phyloP scores from a whole-genome alignment of 1,140 invertebrate genomes.

The Druon quercuslanigerum region DNA sequence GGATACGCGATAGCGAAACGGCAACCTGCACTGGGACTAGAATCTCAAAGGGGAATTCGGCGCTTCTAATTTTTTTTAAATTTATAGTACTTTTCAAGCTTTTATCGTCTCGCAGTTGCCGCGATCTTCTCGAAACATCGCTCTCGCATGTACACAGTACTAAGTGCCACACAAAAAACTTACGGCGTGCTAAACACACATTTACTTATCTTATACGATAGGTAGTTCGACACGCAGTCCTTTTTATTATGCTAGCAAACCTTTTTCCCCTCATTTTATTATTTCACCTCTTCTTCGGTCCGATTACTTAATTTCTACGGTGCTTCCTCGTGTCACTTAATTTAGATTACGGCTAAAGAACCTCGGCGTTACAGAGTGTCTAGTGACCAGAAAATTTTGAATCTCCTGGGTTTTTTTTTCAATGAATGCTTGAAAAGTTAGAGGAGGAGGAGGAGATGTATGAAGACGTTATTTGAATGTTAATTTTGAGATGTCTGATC shows the following conservation, averaged over 20 bases:
- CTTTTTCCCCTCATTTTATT: constrained; percentile 19
- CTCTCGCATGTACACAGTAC: constrained; percentile 23
- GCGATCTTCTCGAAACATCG: constrained; percentile 27
- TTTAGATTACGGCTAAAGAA: constrained; percentile 6
- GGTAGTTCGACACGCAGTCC: constrained; percentile 57
- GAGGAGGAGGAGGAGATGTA: too few species aligned
- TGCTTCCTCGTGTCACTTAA: constrained; percentile 27
- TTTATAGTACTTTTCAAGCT: constrained; percentile 2
- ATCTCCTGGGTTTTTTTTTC: too few species aligned
- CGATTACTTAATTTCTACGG: constrained; percentile 32
- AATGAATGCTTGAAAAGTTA: too few species aligned
- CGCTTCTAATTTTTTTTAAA: constrained; percentile 33
- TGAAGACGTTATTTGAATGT: too few species aligned
- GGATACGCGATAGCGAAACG: constrained; percentile 34
- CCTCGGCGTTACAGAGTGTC: not conserved
- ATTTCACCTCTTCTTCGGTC: constrained; percentile 38
- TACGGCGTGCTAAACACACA: constrained; percentile 39
- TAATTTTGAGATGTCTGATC: too few species aligned
- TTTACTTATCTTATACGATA: constrained; percentile 43
- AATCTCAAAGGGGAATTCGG: constrained; percentile 56
- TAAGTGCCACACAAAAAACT: constrained; percentile 57
- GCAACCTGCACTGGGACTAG: constrained; percentile 59
- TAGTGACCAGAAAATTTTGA: too few species aligned
- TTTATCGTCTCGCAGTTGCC: constrained; percentile 25
- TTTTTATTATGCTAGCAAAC: constrained; percentile 33